Base-by-base conservation (phyloP, 2,888 invertebrate genomes). In the Drosophila mimetica region DNA sequence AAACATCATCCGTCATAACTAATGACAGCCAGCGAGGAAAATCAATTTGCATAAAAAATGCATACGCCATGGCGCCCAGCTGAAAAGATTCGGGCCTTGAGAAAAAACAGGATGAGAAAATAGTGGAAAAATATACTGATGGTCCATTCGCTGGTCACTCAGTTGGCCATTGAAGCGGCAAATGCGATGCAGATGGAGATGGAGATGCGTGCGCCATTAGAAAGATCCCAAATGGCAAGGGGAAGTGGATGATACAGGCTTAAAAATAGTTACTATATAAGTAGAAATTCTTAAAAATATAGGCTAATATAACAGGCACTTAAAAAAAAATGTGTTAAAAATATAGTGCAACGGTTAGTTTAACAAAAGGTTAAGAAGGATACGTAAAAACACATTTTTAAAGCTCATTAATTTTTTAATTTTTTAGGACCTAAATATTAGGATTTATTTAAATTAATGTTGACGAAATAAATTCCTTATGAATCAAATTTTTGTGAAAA, bases 11-110 rank as follows among this genome's bases (percentile, higher is more conserved):
- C 63, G 75, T 83, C 82, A 86, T 81, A 81, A 76, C 75, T 83
- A 83, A 83, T 86, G 82, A 76, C 81, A 74, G 65, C 7, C 71
- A 11, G 36, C 25, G 47, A 14, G 74, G 69, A 83, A 77, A 86
- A 84, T 77, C 71, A 84, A 83, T 86, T 86, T 86, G 37, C 82
- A 84, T 83, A 77, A 86, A 80, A 83, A 86, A 86, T 86, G 75
- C 86, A 83, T 84, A 74, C 78, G 69, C 84, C 73, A 60, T 83
- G 82, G 86, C 82, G 82, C 85, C 82, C 86, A 77, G 50, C 64
- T 37, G 13, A 30, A 36, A 61, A 54, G 32, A 50, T 51, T 22
- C 42, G 48, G 37, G 55, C 59, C 46, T 61, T 25, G 46, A 42
- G 52, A 53, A 48, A 48, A 32, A 52, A 44, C 47, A 22, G 39